Base-by-base conservation (phyloP, 2,888 invertebrate species). In the Agrotis exclamationis region DNA sequence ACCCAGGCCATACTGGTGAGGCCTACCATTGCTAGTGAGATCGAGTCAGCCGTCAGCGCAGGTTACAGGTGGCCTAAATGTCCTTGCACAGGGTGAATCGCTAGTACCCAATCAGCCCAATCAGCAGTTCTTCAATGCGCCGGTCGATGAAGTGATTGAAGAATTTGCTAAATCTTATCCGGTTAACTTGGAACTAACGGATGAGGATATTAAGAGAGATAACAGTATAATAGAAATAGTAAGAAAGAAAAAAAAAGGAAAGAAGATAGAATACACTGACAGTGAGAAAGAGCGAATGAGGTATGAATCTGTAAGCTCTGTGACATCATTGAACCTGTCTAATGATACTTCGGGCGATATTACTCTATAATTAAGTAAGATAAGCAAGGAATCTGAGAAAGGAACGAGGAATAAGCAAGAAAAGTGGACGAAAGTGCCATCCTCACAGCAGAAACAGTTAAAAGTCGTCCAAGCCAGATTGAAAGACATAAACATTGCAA, bases 61-160 rank as follows among this genome's bases (percentile, higher is more conserved):
- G n/a, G n/a, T n/a, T n/a, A n/a, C n/a, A n/a, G n/a, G n/a, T n/a
- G n/a, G n/a, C n/a, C n/a, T n/a, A n/a, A n/a, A n/a, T n/a, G n/a
- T n/a, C n/a, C n/a, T n/a, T n/a, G n/a, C n/a, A n/a, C n/a, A n/a
- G n/a, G n/a, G n/a, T n/a, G n/a, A n/a, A n/a, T n/a, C n/a, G n/a
- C n/a, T n/a, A n/a, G n/a, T n/a, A n/a, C n/a, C n/a, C n/a, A n/a
- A n/a, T n/a, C n/a, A n/a, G n/a, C n/a, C n/a, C n/a, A n/a, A n/a
- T n/a, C n/a, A n/a, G n/a, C n/a, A n/a, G 0, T 97, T 97, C 87
- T 97, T 95, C 24, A 96, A 97, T 58, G 97, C 97, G 0, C 96
- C 97, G 0, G 92, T 90, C 6, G 97, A 98, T 87, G 97, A 97
- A 74, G 87, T 89, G 1, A 93, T 97, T 47, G 88, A 94, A 48